Evolutionary conservation across 2,113 vertebrate species (phyloP), one percentile per base, ranked within the genome.

Genomic region (Elaphurus davidianus): DNA sequence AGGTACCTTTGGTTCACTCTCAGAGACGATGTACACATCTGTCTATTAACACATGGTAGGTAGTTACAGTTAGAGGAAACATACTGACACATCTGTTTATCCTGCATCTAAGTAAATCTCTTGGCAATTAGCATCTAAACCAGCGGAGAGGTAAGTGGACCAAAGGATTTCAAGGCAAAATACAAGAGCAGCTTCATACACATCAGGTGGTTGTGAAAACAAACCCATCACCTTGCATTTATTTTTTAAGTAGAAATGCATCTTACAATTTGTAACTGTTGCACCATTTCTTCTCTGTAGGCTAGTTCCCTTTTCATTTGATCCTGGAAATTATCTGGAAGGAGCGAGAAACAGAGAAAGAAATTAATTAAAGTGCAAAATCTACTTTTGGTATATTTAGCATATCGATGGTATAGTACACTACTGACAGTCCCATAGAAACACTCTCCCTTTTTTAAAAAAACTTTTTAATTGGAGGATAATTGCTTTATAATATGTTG

Each of bases 221-320:
- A 79, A 94, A 94, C 19, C 78, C 62, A 94, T 25, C 15, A 27
- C 10, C 11, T 19, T 74, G 60, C 28, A 91, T 67, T 93, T 3
- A 21, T 84, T 97, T 97, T 98, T 92, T 13, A 97, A 97, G 79
- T 50, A 96, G 95, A 84, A 98, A 55, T 55, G 21, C 57, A 91
- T 98, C 99, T 99, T 98, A 99, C 99, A 94, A 99, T 99, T 99
- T 99, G 99, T 98, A 99, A 98, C 98, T 99, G 99, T 89, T 99
- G 99, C 27, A 99, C 99, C 99, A 99, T 99, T 98, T 99, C 99
- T 98, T 99, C 99, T 99, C 99, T 99, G 99, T 99, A 99, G 4
- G 99, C 99, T 92, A 99, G 99, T 90, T 99, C 99, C 98, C 99
- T 98, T 98, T 99, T 99, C 99, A 99, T 99, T 97, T 99, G 99